Evolutionary conservation across 2,888 invertebrate genomes (phyloP).

Genomic region (Ariolimax columbianus): DNA sequence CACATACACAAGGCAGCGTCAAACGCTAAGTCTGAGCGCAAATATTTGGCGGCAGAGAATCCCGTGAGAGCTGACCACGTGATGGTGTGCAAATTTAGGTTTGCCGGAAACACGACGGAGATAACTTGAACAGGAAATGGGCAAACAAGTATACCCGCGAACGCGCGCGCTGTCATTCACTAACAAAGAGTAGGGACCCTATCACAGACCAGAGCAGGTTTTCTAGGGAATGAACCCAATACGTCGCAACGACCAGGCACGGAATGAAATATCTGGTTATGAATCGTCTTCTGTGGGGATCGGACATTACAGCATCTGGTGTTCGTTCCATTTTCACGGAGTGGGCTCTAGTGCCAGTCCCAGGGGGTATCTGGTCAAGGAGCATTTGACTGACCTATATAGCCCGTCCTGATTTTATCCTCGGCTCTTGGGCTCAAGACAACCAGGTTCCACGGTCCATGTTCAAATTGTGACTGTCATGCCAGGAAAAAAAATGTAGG

Average conservation of each 20-base stretch:
- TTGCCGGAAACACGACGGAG: no score
- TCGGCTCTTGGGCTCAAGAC: not conserved
- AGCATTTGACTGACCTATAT: not conserved
- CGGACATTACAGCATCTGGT: not conserved
- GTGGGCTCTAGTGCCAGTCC: not conserved
- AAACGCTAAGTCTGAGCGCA: no score
- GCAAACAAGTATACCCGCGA: no score
- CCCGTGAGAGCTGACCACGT: no score
- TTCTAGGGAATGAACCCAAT: no score
- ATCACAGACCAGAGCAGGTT: no score
- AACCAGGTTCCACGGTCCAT: not conserved
- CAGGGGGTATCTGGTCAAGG: not conserved
- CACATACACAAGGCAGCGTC: no score
- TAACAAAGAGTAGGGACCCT: no score
- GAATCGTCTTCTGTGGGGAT: not conserved
- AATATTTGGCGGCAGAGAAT: no score
- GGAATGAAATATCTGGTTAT: not conserved
- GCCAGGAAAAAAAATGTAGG: not conserved
- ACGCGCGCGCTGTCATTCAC: no score
- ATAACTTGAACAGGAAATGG: no score
- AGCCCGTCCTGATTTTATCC: not conserved
- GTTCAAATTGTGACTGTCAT: not conserved
- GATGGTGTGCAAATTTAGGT: no score
- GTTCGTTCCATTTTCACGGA: not conserved
- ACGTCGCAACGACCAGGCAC: not conserved